A percentile compares a stretch with the other conserved stretches of the same genome.
phyloP scores from a whole-genome alignment of 2,797 vertebrate genomes.

The Halcyon badia region DNA sequence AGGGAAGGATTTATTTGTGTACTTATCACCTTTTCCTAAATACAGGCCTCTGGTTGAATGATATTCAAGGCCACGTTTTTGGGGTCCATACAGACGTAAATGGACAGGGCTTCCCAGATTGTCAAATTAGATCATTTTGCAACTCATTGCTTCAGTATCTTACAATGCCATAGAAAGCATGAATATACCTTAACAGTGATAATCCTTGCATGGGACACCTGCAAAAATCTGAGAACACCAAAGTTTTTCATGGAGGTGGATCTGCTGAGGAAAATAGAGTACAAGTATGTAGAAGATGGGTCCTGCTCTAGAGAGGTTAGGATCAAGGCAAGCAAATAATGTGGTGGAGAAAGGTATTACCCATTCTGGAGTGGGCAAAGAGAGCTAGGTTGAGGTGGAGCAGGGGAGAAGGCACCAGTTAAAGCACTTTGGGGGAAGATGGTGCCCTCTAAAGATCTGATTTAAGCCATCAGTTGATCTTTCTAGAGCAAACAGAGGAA shows the following conservation, averaged over 20 bases:
- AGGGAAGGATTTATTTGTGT: not conserved
- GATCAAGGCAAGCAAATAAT: not conserved
- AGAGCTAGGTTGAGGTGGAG: not conserved
- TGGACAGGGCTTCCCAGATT: not conserved
- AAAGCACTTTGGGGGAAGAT: not conserved
- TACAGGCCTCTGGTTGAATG: not conserved
- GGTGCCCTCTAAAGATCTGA: not conserved
- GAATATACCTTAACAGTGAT: not conserved
- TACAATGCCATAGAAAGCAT: not conserved
- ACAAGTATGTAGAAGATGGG: not conserved
- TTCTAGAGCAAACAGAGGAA: conserved; percentile 37
- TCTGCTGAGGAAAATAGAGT: not conserved
- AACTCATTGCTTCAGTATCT: not conserved
- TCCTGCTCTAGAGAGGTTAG: not conserved
- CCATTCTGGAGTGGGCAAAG: not conserved
- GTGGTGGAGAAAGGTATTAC: not conserved
- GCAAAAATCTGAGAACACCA: not conserved
- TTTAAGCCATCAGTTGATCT: not conserved
- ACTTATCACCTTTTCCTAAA: not conserved
- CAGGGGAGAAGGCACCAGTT: not conserved
- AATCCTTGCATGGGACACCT: not conserved
- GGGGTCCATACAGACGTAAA: rapidly evolving
- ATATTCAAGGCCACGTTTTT: not conserved
- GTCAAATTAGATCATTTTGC: not conserved
- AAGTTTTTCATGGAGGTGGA: not conserved